These are phyloP conservation scores for Xiphophorus couchianus DNA, from an alignment of 2,113 vertebrate species.

Conservation along the genomic window DNA sequence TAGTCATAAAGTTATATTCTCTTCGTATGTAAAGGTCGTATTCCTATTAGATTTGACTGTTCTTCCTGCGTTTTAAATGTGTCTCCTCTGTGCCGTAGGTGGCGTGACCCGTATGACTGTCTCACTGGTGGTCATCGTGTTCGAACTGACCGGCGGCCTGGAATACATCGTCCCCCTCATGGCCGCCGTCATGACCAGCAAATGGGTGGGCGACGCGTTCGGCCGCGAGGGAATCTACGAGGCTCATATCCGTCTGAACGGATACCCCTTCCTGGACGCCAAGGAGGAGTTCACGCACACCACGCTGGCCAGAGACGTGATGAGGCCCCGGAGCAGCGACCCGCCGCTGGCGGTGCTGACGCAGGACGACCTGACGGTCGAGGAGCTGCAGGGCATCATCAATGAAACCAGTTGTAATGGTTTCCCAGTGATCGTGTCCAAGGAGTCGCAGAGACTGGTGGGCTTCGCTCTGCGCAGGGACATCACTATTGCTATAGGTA, in stretches of 20 bases:
- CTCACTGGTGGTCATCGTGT: constrained; percentile 97
- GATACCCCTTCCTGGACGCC: constrained; percentile 97
- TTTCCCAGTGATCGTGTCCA: constrained; percentile 98
- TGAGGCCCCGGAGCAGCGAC: constrained; percentile 91
- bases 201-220: constrained; percentile 99
- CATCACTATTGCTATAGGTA: constrained; percentile 97
- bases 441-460: constrained; percentile 96
- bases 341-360: constrained; percentile 93
- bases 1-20: too few relatives aligned
- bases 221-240: constrained; percentile 98
- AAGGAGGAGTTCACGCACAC: constrained; percentile 99
- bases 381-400: constrained; percentile 93
- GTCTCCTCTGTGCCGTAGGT: constrained; percentile 73
- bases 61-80: neutral
- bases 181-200: constrained; percentile 99
- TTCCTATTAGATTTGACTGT: neutral
- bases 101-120: constrained; percentile 99
- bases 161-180: constrained; percentile 99
- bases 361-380: constrained; percentile 96
- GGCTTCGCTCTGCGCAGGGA: constrained; percentile 97
- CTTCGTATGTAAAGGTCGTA: too few relatives aligned
- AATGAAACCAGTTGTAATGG: constrained; percentile 97
- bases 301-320: constrained; percentile 94
- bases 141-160: constrained; percentile 95
- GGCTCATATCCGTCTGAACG: constrained; percentile 96